phyloP scores from a whole-genome alignment of 2,797 vertebrate genomes.

The Coilia nasus region DNA sequence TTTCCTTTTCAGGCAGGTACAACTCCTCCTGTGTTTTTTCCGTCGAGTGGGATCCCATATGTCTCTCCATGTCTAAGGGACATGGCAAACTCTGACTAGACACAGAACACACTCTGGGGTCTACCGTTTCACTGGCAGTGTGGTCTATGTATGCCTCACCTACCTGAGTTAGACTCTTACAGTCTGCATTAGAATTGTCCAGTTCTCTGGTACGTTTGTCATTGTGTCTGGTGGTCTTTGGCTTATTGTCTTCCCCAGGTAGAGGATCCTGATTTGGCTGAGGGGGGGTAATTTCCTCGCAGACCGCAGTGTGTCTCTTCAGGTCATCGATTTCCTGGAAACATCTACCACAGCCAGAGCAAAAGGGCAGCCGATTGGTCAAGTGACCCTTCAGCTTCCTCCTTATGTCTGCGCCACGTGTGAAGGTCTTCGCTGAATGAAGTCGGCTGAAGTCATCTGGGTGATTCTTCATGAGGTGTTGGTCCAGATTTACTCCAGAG shows the following conservation, averaged over 20 bases:
- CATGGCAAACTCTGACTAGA: neutral
- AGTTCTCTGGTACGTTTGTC: neutral
- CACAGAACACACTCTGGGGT: neutral
- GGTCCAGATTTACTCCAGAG: conserved; percentile 38
- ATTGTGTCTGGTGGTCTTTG: neutral
- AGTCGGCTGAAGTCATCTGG: conserved; percentile 39
- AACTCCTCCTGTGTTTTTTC: neutral
- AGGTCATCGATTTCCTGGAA: conserved; percentile 66
- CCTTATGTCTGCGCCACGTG: conserved; percentile 75
- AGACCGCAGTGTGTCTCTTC: conserved; percentile 33
- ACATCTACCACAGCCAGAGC: conserved; percentile 69
- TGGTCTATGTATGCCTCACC: neutral
- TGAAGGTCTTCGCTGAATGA: conserved; percentile 61
- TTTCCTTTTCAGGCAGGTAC: neutral
- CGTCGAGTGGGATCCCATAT: conserved; percentile 27
- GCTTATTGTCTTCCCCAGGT: no score
- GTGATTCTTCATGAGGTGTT: conserved; percentile 43
- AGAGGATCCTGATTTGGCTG: neutral
- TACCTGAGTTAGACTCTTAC: neutral
- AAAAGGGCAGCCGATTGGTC: conserved; percentile 65
- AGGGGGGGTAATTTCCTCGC: neutral
- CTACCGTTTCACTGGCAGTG: neutral
- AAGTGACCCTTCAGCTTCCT: conserved; percentile 75
- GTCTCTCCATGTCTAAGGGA: neutral
- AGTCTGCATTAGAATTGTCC: neutral